phyloP scores from a whole-genome alignment of 2,888 invertebrate species.

The Coecobrya sp. region DNA sequence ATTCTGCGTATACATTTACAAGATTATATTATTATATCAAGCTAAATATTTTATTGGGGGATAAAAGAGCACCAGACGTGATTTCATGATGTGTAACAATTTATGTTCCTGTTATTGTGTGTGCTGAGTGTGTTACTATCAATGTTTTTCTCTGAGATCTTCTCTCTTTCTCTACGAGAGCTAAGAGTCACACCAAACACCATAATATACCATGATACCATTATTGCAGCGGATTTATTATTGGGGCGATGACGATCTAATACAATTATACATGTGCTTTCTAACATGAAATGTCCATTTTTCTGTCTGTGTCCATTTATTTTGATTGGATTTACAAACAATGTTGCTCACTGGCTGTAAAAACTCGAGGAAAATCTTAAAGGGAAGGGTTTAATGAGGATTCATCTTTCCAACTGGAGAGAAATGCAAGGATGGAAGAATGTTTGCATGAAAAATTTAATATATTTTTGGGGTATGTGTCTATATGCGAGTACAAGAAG shows the following conservation, averaged over 20 bases:
- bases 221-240: slow-evolving; percentile 10
- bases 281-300: slow-evolving; percentile 38
- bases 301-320: slow-evolving; percentile 38
- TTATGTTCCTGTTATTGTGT: slow-evolving; percentile 68
- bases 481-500: background rate
- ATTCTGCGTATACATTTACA: slow-evolving; percentile 20
- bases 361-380: slow-evolving; percentile 11
- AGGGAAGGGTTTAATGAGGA: slow-evolving; percentile 53
- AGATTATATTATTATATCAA: slow-evolving; percentile 32
- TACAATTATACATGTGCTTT: slow-evolving; percentile 32
- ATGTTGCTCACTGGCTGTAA: slow-evolving; percentile 29
- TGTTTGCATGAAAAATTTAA: slow-evolving; percentile 10
- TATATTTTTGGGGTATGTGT: background rate
- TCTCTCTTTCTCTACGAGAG: background rate
- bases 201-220: slow-evolving; percentile 26
- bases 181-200: slow-evolving; percentile 21
- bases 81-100: slow-evolving; percentile 78
- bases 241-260: slow-evolving; percentile 57
- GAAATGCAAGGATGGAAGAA: background rate
- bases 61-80: slow-evolving; percentile 70
- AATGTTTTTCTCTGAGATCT: background rate
- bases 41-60: slow-evolving; percentile 71
- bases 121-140: background rate
- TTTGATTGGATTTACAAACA: slow-evolving; percentile 50
- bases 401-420: background rate